Evolutionary conservation across 2,113 vertebrate genomes (phyloP).

Genomic region (Myrmecobius fasciatus): DNA sequence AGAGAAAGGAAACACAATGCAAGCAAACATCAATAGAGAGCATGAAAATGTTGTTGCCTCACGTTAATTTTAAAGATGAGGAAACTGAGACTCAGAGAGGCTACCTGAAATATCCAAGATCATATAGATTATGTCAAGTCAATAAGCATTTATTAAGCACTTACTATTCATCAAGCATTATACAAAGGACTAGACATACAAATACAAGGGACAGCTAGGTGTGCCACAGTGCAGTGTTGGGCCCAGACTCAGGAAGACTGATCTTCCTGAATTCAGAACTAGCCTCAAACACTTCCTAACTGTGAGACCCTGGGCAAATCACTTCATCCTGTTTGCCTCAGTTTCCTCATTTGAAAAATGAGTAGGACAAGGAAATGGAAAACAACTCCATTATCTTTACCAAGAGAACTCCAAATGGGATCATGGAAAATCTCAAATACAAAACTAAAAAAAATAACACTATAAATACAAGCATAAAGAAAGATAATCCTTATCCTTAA

Average conservation of each 20-base stretch:
- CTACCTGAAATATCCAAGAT: not conserved
- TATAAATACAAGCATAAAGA: not conserved
- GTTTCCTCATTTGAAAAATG: too few relatives aligned
- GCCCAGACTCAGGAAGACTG: not conserved
- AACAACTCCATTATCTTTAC: not conserved
- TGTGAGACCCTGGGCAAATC: not conserved
- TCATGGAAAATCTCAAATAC: not conserved
- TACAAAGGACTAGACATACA: not conserved
- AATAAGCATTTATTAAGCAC: not conserved
- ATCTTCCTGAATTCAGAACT: not conserved
- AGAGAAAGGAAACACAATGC: too few relatives aligned
- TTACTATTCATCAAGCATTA: not conserved
- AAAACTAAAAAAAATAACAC: not conserved
- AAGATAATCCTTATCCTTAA: not conserved
- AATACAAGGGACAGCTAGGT: not conserved
- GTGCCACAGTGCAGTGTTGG: not conserved
- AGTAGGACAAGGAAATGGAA: not conserved
- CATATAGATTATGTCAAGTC: not conserved
- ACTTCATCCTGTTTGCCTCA: not conserved
- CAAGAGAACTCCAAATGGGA: not conserved
- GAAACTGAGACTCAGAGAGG: not conserved
- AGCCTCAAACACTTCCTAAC: not conserved
- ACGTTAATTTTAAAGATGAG: not conserved
- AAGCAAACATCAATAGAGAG: too few relatives aligned
- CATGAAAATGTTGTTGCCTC: too few relatives aligned